These are phyloP conservation scores for Spea bombifrons DNA, from an alignment of 2,113 vertebrate genomes.

Conservation along the genomic window DNA sequence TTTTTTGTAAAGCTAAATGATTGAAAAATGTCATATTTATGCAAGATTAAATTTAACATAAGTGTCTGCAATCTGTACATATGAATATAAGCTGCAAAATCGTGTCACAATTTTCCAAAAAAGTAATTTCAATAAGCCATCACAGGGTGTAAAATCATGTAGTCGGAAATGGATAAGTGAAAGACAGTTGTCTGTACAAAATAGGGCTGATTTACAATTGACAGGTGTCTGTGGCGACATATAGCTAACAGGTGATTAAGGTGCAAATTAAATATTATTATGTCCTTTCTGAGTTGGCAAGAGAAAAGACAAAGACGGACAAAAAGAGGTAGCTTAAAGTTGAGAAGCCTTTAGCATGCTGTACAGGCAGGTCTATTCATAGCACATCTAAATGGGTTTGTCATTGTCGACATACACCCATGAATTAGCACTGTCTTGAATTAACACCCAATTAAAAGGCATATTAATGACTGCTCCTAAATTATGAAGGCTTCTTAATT, in stretches of 20 bases:
- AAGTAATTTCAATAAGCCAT: conserved; percentile 38
- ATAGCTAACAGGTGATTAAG: neutral
- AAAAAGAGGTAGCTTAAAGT: too few relatives aligned
- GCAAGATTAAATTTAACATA: conserved; percentile 14
- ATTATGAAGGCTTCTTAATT: neutral
- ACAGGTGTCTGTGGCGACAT: conserved; percentile 27
- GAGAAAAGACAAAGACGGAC: too few relatives aligned
- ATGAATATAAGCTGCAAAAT: conserved; percentile 24
- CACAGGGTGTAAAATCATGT: conserved; percentile 23
- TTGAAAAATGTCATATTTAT: neutral
- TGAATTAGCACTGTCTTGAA: too few relatives aligned
- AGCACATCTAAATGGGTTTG: too few relatives aligned
- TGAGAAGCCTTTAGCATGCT: too few relatives aligned
- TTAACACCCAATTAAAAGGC: neutral
- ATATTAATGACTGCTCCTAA: neutral
- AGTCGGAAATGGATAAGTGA: conserved; percentile 37
- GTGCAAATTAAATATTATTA: conserved; percentile 7
- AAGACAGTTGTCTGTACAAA: conserved; percentile 27
- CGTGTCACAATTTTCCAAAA: conserved; percentile 21
- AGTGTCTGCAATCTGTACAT: conserved; percentile 31
- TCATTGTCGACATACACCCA: too few relatives aligned
- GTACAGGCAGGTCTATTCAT: too few relatives aligned
- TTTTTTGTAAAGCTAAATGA: neutral
- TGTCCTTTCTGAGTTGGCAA: too few relatives aligned
- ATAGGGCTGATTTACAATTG: conserved; percentile 26